phyloP scores from a whole-genome alignment of 1,140 invertebrate species.

The Drosophila sturtevanti region DNA sequence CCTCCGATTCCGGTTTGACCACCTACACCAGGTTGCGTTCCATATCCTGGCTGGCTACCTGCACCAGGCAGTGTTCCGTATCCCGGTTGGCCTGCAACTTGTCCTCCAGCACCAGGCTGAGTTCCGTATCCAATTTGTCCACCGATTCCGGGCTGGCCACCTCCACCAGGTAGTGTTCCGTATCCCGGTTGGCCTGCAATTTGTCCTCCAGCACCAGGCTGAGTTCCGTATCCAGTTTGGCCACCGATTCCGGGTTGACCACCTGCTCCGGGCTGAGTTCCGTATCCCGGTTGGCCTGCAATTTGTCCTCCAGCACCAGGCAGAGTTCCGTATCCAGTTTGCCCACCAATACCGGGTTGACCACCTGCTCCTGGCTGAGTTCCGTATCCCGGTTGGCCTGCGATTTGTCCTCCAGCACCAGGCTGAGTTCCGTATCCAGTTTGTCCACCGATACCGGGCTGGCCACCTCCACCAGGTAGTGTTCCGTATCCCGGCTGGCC shows the following conservation, averaged over 20 bases:
- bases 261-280: constrained; percentile 13
- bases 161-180: constrained; percentile 1
- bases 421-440: constrained; percentile 23
- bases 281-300: constrained; percentile 17
- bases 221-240: constrained; percentile 19
- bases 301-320: constrained; percentile 3
- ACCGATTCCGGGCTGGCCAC: constrained; percentile 11
- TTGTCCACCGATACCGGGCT: constrained; percentile 23
- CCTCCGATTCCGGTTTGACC: neutral
- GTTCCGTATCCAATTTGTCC: constrained; percentile 26
- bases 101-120: neutral
- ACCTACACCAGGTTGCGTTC: neutral
- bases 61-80: neutral
- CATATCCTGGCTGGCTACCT: constrained; percentile 1
- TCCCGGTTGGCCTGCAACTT: neutral
- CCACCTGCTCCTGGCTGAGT: constrained; percentile 3
- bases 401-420: constrained; percentile 12
- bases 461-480: constrained; percentile 17
- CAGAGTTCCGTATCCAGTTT: constrained; percentile 5
- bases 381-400: constrained; percentile 13
- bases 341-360: constrained; percentile 8
- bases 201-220: constrained; percentile 10
- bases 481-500: constrained; percentile 9
- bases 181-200: constrained; percentile 9
- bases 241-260: neutral